These are phyloP conservation scores for Nestor notabilis DNA, from an alignment of 2,113 vertebrate species.

Conservation along the genomic window DNA sequence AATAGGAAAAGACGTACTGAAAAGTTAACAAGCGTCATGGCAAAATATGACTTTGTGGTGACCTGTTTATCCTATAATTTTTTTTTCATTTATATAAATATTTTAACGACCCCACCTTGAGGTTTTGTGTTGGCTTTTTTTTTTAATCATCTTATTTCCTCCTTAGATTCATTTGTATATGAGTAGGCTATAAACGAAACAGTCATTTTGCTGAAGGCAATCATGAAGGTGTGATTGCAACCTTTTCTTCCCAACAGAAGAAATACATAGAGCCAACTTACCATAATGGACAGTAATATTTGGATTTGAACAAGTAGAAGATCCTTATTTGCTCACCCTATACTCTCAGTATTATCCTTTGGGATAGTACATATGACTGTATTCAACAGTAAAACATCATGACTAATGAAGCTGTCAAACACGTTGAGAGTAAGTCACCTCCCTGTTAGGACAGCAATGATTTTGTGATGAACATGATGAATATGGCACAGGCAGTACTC, in stretches of 20 bases:
- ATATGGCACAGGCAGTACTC: not conserved
- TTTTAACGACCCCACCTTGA: not conserved
- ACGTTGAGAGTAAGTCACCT: not conserved
- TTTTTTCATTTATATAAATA: conserved; percentile 2
- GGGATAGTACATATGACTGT: not conserved
- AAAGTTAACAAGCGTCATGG: not conserved
- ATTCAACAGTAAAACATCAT: not conserved
- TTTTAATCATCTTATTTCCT: not conserved
- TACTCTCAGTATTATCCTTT: not conserved
- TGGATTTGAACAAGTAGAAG: conserved; percentile 10
- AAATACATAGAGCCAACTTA: not conserved
- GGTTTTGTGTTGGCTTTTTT: not conserved
- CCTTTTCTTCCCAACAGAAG: not conserved
- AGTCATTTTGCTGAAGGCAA: conserved; percentile 3
- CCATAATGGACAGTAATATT: not conserved
- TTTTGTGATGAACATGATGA: not conserved
- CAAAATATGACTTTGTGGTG: conserved; percentile 5
- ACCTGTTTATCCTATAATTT: not conserved
- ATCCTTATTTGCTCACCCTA: not conserved
- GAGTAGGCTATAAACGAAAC: not conserved
- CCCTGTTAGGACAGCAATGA: not conserved
- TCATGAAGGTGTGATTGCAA: not conserved
- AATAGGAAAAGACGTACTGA: not conserved
- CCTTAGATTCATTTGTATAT: not conserved
- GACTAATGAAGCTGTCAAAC: not conserved